phyloP scores from a whole-genome alignment of 2,113 vertebrate genomes.

The Pollachius pollachius region DNA sequence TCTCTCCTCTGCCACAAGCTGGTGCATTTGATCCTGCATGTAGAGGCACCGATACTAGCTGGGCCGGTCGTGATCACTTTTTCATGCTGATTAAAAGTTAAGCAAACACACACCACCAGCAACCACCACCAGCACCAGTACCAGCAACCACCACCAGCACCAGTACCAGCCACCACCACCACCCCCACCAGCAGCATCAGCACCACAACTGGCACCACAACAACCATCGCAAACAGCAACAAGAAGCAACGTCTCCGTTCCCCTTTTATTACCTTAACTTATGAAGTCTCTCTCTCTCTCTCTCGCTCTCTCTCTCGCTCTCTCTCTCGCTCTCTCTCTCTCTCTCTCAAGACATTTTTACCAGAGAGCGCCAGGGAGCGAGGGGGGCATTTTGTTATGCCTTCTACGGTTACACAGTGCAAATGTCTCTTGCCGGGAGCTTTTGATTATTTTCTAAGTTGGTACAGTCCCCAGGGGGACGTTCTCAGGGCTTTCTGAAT shows the following conservation, averaged over 20 bases:
- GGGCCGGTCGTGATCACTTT: conserved; percentile 66
- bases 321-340: background rate
- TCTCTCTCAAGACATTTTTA: conserved; percentile 54
- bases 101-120: conserved; percentile 40
- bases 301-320: too few species aligned
- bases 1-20: conserved; percentile 67
- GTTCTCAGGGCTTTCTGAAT: conserved; percentile 74
- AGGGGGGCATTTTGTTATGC: conserved; percentile 66
- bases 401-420: conserved; percentile 66
- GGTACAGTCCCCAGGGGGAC: conserved; percentile 66
- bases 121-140: too few species aligned
- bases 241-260: too few species aligned
- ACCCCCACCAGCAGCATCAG: too few species aligned
- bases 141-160: too few species aligned
- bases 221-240: too few species aligned
- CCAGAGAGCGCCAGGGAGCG: conserved; percentile 58
- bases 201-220: too few species aligned
- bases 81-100: conserved; percentile 63
- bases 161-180: too few species aligned
- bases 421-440: conserved; percentile 73
- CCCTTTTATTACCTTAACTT: too few species aligned
- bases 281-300: too few species aligned
- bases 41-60: conserved; percentile 35
- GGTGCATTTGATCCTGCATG: conserved; percentile 54
- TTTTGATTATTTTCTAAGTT: conserved; percentile 78